Evolutionary conservation across 2,113 vertebrate species (phyloP), one percentile per base, ranked within the genome.

Genomic region (Ictalurus punctatus): DNA sequence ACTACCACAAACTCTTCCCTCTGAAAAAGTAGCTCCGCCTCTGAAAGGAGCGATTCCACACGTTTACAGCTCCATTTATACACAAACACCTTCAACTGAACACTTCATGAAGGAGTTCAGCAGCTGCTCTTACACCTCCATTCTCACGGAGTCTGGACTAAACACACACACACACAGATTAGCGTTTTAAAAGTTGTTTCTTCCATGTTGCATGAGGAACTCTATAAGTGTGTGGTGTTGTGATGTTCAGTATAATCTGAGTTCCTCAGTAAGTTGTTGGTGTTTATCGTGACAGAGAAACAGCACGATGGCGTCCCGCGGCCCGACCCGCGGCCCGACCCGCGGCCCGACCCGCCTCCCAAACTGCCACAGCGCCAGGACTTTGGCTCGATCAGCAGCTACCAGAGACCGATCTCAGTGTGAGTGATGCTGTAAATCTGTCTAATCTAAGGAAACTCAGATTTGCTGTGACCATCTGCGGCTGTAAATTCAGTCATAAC

Each of bases 401-500:
- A 98, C 94, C 97, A 98, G 93, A 97, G 96, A 87, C 98, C 98
- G 0, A 96, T 96, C 91, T 98, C 97, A 63, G 93, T 98, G 98
- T 99, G 96, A 98, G 98, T 76, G 74, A 25, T 5, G 21, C 73
- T 13, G 23, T 25, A 48, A 25, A 25, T 76, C 21, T 44, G 73
- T 76, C 74, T 76, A 48, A 76, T 48, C 21, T 48, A 40, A 76
- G 40, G 7, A 13, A 23, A 37, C 34, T 76, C 73, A 10, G 73
- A 76, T 23, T 40, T 21, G 8, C 17, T 21, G 3, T 30, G 67
- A 30, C 8, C 25, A n/a, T 4, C 69, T 73, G 69, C 6, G 6
- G 4, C 69, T 69, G 25, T 65, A 65, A 27, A 65, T 10, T 65
- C 63, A 65, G n/a, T 67, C n/a, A 4, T 12, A n/a, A 37, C 14